Percentiles rank a stretch among this genome's conserved stretches.
Conservation (phyloP, 2,113 vertebrate genomes). For the Zosterops japonicus region DNA sequence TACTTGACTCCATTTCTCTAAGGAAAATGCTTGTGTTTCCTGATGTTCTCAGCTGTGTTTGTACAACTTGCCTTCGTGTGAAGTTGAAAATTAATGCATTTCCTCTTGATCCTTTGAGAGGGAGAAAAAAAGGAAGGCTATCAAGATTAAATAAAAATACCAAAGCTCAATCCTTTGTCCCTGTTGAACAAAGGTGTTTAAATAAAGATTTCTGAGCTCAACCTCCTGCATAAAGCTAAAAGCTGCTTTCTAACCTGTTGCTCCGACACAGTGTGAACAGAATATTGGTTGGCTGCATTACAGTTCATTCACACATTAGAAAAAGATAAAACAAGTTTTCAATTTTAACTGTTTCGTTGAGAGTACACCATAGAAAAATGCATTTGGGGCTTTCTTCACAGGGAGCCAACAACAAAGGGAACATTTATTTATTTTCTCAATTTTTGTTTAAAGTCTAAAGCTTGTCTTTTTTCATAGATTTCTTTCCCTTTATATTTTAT, state of each 20-base stretch:
- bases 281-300: background rate
- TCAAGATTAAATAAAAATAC: conserved; percentile 31
- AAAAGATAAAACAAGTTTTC: background rate
- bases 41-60: conserved; percentile 62
- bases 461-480: background rate
- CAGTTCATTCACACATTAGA: background rate
- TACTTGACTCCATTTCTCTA: background rate
- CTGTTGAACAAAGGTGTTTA: background rate
- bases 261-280: background rate
- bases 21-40: conserved; percentile 36
- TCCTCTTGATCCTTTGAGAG: conserved; percentile 26
- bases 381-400: background rate
- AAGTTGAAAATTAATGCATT: conserved; percentile 41
- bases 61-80: conserved; percentile 17
- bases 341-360: background rate
- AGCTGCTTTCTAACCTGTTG: background rate
- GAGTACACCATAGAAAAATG: background rate
- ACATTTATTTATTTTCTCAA: background rate
- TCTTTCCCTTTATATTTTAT: background rate
- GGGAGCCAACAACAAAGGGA: background rate
- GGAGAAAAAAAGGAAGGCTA: background rate
- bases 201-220: background rate
- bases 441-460: background rate
- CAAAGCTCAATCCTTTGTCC: background rate
- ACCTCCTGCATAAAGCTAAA: background rate